A percentile compares a stretch with the other conserved stretches of the same genome.
phyloP scores from a whole-genome alignment of 2,888 invertebrate genomes.

The Eustalomyia histrio region DNA sequence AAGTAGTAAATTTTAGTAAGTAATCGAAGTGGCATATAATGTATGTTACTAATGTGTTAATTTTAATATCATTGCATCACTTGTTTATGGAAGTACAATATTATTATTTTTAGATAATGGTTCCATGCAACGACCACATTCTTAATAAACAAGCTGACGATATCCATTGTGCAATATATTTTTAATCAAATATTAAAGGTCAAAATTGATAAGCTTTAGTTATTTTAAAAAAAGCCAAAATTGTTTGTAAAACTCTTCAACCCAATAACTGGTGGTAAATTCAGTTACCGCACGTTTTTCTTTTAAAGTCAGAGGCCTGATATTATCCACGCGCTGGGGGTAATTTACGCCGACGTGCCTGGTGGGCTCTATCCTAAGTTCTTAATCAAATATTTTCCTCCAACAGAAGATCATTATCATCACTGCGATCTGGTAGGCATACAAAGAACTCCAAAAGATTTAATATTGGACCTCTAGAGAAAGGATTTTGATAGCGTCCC shows the following conservation, averaged over 20 bases:
- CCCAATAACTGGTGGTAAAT: too few relatives aligned
- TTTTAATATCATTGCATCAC: background rate
- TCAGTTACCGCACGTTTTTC: background rate
- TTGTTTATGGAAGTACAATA: background rate
- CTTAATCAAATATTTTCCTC: constrained; percentile 82
- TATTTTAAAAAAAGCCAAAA: constrained; percentile 15
- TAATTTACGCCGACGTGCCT: constrained; percentile 72
- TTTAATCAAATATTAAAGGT: constrained; percentile 9
- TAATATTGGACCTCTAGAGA: constrained; percentile 91
- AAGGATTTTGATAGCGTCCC: constrained; percentile 94
- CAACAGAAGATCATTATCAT: constrained; percentile 86
- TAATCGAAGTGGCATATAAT: too few relatives aligned
- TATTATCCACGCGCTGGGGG: constrained; percentile 73
- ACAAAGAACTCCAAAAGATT: constrained; percentile 95
- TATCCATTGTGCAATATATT: constrained; percentile 37
- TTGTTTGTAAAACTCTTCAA: constrained; percentile 3
- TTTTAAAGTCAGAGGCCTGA: constrained; percentile 2
- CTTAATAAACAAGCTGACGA: background rate
- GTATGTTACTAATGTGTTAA: background rate
- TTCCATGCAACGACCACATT: background rate
- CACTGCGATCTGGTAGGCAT: constrained; percentile 88
- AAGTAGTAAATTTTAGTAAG: too few relatives aligned
- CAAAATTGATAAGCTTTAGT: constrained; percentile 30
- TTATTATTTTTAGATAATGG: background rate
- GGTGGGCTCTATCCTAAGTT: constrained; percentile 74